Evolutionary conservation across 2,888 invertebrate species (phyloP), one percentile per base, ranked within the genome.

Genomic region (Zhuqinia jingwanae): DNA sequence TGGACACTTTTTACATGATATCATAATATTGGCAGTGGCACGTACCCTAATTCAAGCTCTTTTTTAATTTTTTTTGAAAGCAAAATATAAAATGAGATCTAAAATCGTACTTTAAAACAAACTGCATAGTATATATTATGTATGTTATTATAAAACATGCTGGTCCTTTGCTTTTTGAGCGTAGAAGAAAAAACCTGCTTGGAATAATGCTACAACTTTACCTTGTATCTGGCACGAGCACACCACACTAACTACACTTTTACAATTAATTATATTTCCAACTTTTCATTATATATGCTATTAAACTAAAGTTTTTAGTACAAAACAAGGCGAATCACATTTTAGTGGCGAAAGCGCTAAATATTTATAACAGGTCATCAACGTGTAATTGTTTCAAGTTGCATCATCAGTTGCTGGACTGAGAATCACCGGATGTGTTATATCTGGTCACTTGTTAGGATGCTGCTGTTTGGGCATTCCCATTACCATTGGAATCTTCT

Each of bases 301-400:
- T 56, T 50, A n/a, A n/a, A n/a, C n/a, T n/a, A n/a, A n/a, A n/a
- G n/a, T 50, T 50, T 50, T 50, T 10, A 50, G 50, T 56, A 56
- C 56, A 56, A 63, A 63, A 63, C 15, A 68, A 65, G 53, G 53
- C 65, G 60, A 82, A 76, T 83, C 83, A 83, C 83, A 83, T 22
- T 27, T 63, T 63, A 77, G 84, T 85, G 58, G 78, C 56, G 85
- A 85, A 84, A 85, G 85, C 85, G 73, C 85, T 73, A 70, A 84
- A 84, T 36, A 36, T n/a, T n/a, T n/a, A n/a, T 63, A 47, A 58
- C 85, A 85, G 79, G 85, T 85, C 85, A 85, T 79, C 60, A 78
- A 65, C 13, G 70, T 70, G 42, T 17, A 63, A 30, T 27, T 63
- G 30, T 63, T 63, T 36, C 36, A 30, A 36, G 30, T 63, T 63